A percentile compares a stretch with the other conserved stretches of the same genome.
These are phyloP conservation scores for Thunnus albacares DNA, from an alignment of 2,797 vertebrate genomes.

Conservation along the genomic window DNA sequence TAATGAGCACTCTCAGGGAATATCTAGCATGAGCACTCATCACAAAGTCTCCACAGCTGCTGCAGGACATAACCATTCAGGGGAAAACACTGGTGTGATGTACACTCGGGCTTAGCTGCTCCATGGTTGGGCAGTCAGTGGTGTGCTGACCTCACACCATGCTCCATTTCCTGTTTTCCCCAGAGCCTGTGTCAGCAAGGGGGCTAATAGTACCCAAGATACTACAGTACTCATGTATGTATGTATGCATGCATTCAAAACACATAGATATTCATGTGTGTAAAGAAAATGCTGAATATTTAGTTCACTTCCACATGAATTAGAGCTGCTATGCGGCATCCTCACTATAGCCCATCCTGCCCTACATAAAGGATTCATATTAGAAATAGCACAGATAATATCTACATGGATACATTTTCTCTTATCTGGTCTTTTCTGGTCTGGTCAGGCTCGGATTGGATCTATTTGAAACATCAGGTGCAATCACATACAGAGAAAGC, in stretches of 20 bases:
- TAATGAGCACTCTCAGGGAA: slow-evolving; percentile 22
- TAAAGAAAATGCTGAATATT: slow-evolving; percentile 2
- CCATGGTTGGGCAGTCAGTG: slow-evolving; percentile 63
- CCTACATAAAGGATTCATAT: slow-evolving; percentile 4
- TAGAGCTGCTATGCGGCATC: not conserved
- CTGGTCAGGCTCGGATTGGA: not conserved
- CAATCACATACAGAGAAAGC: not conserved
- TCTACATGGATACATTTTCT: slow-evolving; percentile 8
- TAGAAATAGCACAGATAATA: not conserved
- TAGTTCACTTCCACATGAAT: slow-evolving; percentile 13
- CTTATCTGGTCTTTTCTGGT: not conserved
- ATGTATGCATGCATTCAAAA: slow-evolving; percentile 27
- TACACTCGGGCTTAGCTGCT: slow-evolving; percentile 44
- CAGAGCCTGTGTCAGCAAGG: slow-evolving; percentile 66
- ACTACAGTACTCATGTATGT: slow-evolving; percentile 27
- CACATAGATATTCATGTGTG: slow-evolving; percentile 8
- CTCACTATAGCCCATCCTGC: not conserved
- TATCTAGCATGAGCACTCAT: not conserved
- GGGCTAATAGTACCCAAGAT: slow-evolving; percentile 43
- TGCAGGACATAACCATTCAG: slow-evolving; percentile 25
- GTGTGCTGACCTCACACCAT: slow-evolving; percentile 77
- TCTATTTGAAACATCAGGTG: not conserved
- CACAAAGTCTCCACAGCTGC: slow-evolving; percentile 35
- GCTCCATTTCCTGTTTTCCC: slow-evolving; percentile 80
- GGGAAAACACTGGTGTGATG: slow-evolving; percentile 56